Evolutionary conservation across 1,140 invertebrate genomes (phyloP).

Genomic region (Drosophila athabasca): DNA sequence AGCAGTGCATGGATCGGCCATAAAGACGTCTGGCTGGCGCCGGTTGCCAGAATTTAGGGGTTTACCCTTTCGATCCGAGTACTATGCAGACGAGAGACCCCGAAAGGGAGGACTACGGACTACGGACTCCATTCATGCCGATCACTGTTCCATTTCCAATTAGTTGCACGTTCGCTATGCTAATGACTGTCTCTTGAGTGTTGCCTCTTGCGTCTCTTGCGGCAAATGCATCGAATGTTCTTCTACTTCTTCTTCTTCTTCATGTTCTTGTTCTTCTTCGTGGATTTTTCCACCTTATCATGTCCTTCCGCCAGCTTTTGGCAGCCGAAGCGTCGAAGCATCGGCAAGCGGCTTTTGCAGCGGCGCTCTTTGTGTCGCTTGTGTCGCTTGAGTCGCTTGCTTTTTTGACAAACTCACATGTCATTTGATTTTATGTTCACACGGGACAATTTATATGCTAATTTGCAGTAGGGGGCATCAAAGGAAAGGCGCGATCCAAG

Average conservation of each 20-base stretch:
- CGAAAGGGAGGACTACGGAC: neutral
- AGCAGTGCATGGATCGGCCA: conserved; percentile 44
- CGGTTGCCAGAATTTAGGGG: conserved; percentile 71
- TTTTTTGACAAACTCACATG: conserved; percentile 79
- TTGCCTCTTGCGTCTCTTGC: no score
- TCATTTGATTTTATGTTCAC: conserved; percentile 82
- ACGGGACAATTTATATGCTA: conserved; percentile 82
- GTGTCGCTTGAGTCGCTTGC: conserved; percentile 13
- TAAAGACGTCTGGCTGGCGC: conserved; percentile 80
- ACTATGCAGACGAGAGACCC: neutral
- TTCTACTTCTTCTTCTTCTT: no score
- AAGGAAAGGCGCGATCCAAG: conserved; percentile 31
- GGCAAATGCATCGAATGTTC: no score
- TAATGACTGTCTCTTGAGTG: conserved; percentile 41
- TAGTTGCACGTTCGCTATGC: conserved; percentile 78
- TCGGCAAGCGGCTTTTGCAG: conserved; percentile 12
- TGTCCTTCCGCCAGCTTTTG: conserved; percentile 73
- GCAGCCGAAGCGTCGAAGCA: neutral
- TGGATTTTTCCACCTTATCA: conserved; percentile 69
- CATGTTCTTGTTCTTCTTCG: no score
- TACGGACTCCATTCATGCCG: conserved; percentile 37
- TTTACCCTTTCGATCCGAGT: conserved; percentile 27
- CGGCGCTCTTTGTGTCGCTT: conserved; percentile 38
- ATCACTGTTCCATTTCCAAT: conserved; percentile 72
- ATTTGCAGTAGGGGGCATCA: conserved; percentile 73